These are phyloP conservation scores for Denticeps clupeoides DNA, from an alignment of 2,797 vertebrate species.

Conservation along the genomic window DNA sequence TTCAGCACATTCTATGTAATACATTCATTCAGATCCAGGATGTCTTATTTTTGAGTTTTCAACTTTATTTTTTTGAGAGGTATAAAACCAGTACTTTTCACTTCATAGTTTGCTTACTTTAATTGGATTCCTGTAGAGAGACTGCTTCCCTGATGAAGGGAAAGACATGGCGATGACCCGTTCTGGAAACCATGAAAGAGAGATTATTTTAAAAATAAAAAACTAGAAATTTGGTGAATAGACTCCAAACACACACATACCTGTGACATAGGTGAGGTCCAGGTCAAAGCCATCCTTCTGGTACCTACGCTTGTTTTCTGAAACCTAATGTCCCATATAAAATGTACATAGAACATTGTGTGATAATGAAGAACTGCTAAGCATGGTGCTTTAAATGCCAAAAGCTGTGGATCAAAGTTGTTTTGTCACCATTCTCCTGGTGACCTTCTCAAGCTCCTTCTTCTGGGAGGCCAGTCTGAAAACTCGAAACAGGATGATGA, in stretches of 20 bases:
- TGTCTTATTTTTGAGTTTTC: too few relatives aligned
- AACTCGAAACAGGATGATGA: slow-evolving; percentile 77
- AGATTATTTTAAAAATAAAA: background rate
- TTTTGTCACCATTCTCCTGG: slow-evolving; percentile 87
- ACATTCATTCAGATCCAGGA: too few relatives aligned
- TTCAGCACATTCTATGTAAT: too few relatives aligned
- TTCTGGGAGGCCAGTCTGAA: slow-evolving; percentile 79
- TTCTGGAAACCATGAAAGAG: slow-evolving; percentile 62
- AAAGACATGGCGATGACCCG: slow-evolving; percentile 96
- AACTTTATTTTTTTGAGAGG: too few relatives aligned
- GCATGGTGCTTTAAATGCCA: too few relatives aligned
- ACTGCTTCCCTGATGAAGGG: slow-evolving; percentile 84
- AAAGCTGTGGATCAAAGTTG: too few relatives aligned
- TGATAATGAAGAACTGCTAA: too few relatives aligned
- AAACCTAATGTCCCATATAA: slow-evolving; percentile 57
- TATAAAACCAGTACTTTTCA: background rate
- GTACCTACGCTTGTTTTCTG: slow-evolving; percentile 90
- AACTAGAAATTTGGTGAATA: background rate
- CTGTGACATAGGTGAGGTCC: slow-evolving; percentile 91
- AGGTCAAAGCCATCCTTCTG: slow-evolving; percentile 89
- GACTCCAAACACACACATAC: slow-evolving; percentile 40
- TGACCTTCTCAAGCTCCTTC: slow-evolving; percentile 75
- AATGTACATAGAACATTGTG: too few relatives aligned
- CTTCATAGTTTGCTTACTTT: slow-evolving; percentile 46
- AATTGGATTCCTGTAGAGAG: slow-evolving; percentile 90